phyloP scores from a whole-genome alignment of 2,113 vertebrate genomes.

The Pelecanus crispus region DNA sequence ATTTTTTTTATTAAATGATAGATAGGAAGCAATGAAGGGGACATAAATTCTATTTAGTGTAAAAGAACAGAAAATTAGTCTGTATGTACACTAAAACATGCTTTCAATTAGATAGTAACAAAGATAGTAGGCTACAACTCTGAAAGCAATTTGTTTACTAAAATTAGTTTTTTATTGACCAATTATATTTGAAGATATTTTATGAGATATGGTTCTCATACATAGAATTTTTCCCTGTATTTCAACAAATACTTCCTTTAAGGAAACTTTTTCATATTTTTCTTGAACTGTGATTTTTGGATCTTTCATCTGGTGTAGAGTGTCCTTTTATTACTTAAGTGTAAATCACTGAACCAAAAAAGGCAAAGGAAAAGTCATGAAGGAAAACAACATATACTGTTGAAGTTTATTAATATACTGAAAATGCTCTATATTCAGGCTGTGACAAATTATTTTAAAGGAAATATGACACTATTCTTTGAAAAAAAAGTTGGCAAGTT shows the following conservation, averaged over 20 bases:
- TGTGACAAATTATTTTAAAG: background rate
- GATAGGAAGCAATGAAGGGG: background rate
- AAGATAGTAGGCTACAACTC: background rate
- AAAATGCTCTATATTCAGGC: background rate
- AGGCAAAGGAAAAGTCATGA: background rate
- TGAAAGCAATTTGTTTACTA: background rate
- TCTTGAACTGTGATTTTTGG: background rate
- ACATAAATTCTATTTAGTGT: background rate
- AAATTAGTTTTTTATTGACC: background rate
- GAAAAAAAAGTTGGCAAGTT: background rate
- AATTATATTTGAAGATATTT: background rate
- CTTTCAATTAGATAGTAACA: background rate
- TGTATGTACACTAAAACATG: background rate
- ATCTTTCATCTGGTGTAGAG: background rate
- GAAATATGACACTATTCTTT: background rate
- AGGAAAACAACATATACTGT: background rate
- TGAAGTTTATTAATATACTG: background rate
- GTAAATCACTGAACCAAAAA: background rate
- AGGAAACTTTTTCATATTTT: background rate
- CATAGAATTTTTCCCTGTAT: background rate
- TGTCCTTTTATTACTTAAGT: background rate
- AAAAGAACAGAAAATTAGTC: background rate
- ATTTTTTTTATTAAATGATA: background rate
- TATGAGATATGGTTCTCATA: background rate
- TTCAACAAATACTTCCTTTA: background rate